Percentiles rank a stretch among this genome's conserved stretches.
phyloP scores from a whole-genome alignment of 2,888 invertebrate genomes.

The Agrilus mali region DNA sequence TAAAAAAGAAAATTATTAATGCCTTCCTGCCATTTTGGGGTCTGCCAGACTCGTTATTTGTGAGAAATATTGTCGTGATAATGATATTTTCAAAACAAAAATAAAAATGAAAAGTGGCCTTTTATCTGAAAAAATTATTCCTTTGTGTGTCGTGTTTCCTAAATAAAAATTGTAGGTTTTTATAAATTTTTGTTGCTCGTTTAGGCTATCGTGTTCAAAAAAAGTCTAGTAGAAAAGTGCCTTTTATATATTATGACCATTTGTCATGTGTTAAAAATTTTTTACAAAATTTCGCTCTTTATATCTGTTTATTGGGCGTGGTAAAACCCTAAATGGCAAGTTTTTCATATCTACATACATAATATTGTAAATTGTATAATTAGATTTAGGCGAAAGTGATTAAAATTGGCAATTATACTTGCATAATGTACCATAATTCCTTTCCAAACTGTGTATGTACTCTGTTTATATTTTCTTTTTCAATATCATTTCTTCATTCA shows the following conservation, averaged over 20 bases:
- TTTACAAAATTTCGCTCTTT: slow-evolving; percentile 32
- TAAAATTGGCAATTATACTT: slow-evolving; percentile 30
- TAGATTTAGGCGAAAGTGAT: slow-evolving; percentile 28
- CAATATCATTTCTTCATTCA: too few species aligned
- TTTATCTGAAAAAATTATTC: slow-evolving; percentile 23
- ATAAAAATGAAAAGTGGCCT: slow-evolving; percentile 29
- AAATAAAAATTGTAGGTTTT: slow-evolving; percentile 3
- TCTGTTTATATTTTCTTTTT: too few species aligned
- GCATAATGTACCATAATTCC: too few species aligned
- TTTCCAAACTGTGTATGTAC: slow-evolving; percentile 1
- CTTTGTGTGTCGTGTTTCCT: slow-evolving; percentile 3
- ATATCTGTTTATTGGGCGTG: slow-evolving; percentile 37
- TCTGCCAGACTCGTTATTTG: slow-evolving; percentile 39
- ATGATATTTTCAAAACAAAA: slow-evolving; percentile 26
- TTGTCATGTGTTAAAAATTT: slow-evolving; percentile 34
- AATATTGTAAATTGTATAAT: slow-evolving; percentile 21
- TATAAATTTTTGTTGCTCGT: slow-evolving; percentile 30
- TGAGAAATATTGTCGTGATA: slow-evolving; percentile 29
- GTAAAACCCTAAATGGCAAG: slow-evolving; percentile 69
- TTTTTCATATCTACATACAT: slow-evolving; percentile 36
- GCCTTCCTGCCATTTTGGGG: slow-evolving; percentile 53
- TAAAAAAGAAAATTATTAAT: slow-evolving; percentile 40
- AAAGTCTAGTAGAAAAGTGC: slow-evolving; percentile 65
- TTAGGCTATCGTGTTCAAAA: slow-evolving; percentile 61
- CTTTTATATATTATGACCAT: slow-evolving; percentile 60